Base-by-base conservation (phyloP, 2,888 invertebrate species). In the Calephelis perditalis region DNA sequence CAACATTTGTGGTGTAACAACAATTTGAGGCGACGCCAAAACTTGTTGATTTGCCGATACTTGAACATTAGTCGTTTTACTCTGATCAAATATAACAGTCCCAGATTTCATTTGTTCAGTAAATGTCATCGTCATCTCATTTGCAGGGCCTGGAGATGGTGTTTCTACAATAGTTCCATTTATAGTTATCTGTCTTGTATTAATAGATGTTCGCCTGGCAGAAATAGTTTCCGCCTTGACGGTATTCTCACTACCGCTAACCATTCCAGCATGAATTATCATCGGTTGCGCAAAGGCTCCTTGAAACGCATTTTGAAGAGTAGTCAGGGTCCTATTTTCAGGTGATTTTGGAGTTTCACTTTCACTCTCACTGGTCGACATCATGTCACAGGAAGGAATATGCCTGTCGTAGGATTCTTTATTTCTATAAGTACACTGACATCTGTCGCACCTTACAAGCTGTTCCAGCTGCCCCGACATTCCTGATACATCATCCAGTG, bases 371-470 rank as follows among this genome's bases (percentile, higher is more conserved):
- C 95, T 96, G 0, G 95, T 95, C 36, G 94, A 93, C 83, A 96
- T 93, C 76, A 94, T 93, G 71, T 96, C 96, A 75, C 97, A 97
- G 36, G 92, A 93, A 8, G 93, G 91, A 64, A 96, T 85, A 76
- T 97, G 97, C 55, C 96, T 91, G 71, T 96, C 94, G 73, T 95
- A 97, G 60, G 96, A 96, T 63, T 95, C 94, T 66, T 94, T 94
- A 57, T 96, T 96, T 71, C 96, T 91, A 74, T 96, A 97, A 3
- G 96, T 96, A 74, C 97, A 95, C 72, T 96, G 96, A 76, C 98
- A 98, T 66, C 96, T 93, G 70, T 95, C 94, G 81, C 98, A 98
- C 72, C 96, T 95, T 0, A 97, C 97, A 7, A 96, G 95, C 70
- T 94, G 93, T 70, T 95, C 95, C 49, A 91, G 90, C 60, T 91